phyloP scores from a whole-genome alignment of 2,797 vertebrate species.

The Ciconia nigra region DNA sequence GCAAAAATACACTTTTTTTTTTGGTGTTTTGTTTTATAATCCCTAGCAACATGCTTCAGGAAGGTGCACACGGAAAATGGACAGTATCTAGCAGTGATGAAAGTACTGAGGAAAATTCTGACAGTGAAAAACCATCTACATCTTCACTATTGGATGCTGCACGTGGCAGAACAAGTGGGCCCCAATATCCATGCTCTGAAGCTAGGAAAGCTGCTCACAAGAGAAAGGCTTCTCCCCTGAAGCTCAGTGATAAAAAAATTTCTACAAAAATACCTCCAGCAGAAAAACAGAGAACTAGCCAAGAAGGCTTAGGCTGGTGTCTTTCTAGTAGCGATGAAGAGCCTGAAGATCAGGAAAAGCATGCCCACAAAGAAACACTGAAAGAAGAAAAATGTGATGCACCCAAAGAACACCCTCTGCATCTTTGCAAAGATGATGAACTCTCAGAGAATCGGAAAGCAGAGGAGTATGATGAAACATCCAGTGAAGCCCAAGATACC shows the following conservation, averaged over 20 bases:
- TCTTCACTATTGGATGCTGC: not conserved
- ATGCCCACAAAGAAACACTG: conserved; percentile 16
- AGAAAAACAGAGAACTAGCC: conserved; percentile 54
- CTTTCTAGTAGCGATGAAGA: conserved; percentile 91
- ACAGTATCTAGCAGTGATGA: conserved; percentile 94
- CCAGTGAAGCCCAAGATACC: conserved; percentile 82
- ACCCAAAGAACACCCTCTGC: not conserved
- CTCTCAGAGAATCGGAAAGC: conserved; percentile 50
- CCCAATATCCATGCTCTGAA: conserved; percentile 64
- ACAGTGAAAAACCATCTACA: conserved; percentile 29
- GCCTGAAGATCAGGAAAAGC: conserved; percentile 5
- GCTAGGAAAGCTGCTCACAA: conserved; percentile 72
- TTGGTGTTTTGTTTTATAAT: not conserved
- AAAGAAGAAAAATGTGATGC: conserved; percentile 52
- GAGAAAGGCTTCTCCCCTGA: conserved; percentile 69
- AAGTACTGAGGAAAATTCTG: conserved; percentile 73
- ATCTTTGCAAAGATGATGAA: not conserved
- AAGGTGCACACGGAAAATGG: conserved; percentile 90
- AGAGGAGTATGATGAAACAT: conserved; percentile 23
- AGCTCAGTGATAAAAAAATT: not conserved
- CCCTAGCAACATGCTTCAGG: conserved; percentile 81
- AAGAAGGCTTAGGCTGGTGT: conserved; percentile 85
- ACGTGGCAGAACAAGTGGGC: not conserved
- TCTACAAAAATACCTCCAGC: not conserved
- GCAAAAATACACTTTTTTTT: fast-evolving